Conservation (phyloP, 2,888 invertebrate species). For the Chorisops tibialis region DNA sequence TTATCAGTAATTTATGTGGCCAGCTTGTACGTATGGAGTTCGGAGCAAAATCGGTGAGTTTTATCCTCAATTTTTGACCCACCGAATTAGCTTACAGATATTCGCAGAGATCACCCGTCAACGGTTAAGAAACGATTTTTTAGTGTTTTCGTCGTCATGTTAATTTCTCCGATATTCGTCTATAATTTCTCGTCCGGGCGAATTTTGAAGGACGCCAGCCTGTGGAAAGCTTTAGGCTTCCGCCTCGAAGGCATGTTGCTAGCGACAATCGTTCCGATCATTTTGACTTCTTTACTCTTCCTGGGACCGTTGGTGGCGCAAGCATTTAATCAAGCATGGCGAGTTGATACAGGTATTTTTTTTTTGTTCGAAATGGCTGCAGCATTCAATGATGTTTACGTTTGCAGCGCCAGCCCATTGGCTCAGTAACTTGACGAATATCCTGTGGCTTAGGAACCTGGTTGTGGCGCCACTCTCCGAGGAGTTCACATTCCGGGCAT, state of each 20-base stretch:
- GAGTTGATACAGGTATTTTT: constrained; percentile 62
- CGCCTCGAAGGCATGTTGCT: constrained; percentile 68
- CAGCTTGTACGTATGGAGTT: constrained; percentile 85
- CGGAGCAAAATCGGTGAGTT: constrained; percentile 67
- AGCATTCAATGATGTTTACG: constrained; percentile 1
- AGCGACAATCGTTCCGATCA: constrained; percentile 70
- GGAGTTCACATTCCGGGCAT: constrained; percentile 93
- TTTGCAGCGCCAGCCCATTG: constrained; percentile 67
- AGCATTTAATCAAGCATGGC: constrained; percentile 64
- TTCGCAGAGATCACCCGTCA: constrained; percentile 78
- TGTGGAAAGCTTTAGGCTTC: constrained; percentile 73
- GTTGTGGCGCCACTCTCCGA: constrained; percentile 90
- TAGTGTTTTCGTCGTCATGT: constrained; percentile 78
- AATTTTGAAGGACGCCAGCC: constrained; percentile 57
- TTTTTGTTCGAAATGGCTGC: not conserved
- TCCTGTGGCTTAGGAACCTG: constrained; percentile 85
- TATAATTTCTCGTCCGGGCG: constrained; percentile 67
- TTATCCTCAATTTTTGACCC: not conserved
- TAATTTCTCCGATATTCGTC: constrained; percentile 74
- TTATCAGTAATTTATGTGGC: constrained; percentile 78
- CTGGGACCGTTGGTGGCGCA: constrained; percentile 79
- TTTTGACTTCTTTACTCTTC: constrained; percentile 76
- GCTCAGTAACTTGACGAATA: constrained; percentile 66
- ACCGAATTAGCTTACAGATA: not conserved
- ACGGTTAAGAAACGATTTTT: constrained; percentile 84